Conservation (phyloP, 53 echinoderm and acorn worm genomes). For the Echinometra lucunter region DNA sequence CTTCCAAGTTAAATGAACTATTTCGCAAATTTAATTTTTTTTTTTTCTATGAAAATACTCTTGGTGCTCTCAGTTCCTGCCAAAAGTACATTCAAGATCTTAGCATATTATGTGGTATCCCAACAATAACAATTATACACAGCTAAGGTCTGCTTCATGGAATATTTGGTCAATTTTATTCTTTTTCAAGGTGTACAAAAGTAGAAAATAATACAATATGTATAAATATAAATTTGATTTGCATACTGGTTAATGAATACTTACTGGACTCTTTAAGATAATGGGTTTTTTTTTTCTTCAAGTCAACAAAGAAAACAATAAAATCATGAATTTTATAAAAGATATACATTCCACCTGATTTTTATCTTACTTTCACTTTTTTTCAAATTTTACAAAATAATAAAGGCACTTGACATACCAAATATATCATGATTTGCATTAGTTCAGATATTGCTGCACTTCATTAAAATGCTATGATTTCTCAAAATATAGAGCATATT, state of each 20-base stretch:
- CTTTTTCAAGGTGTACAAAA: neutral
- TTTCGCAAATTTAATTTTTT: too few relatives aligned
- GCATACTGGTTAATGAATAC: neutral
- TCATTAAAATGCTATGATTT: too few relatives aligned
- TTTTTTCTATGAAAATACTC: too few relatives aligned
- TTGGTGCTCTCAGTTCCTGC: too few relatives aligned
- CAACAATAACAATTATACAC: too few relatives aligned
- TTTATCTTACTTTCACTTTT: neutral
- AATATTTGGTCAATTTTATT: neutral
- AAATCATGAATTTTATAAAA: too few relatives aligned
- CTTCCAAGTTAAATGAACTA: too few relatives aligned
- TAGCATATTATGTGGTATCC: too few relatives aligned
- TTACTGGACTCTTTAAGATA: too few relatives aligned
- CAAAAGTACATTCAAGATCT: too few relatives aligned
- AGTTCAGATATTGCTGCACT: too few relatives aligned
- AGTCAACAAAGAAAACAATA: neutral
- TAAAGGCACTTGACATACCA: neutral
- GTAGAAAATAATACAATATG: neutral
- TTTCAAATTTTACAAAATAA: neutral
- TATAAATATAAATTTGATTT: slow-evolving; percentile 12
- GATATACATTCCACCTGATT: neutral
- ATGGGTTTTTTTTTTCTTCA: neutral
- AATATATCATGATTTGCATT: neutral
- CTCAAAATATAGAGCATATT: too few relatives aligned
- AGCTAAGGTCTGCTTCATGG: neutral